Evolutionary conservation across 2,888 invertebrate species (phyloP), one percentile per base, ranked within the genome.

Genomic region (Disparrhopalites patrizii): DNA sequence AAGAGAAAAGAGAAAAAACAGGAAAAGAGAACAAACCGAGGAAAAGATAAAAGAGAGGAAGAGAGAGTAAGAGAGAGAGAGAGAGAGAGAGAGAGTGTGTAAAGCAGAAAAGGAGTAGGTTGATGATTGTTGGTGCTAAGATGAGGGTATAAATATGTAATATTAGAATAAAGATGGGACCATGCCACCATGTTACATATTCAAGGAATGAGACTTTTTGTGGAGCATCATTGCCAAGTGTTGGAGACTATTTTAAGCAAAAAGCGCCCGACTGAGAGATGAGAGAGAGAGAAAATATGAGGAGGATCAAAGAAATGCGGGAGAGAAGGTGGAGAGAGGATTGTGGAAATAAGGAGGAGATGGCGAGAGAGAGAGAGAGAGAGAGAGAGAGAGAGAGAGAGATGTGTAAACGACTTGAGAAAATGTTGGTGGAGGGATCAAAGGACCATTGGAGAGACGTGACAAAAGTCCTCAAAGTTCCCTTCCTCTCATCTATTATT

Each of bases 331-430:
- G 13, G 13, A 13, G 51, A 2, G 23, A 51, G 25, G 5, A 18
- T 25, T 23, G 25, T 20, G 25, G 25, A 18, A 23, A 51, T 25
- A 51, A 23, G 51, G 51, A 23, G 28, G 4, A 13, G 13, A 52
- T 23, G 20, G 20, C 13, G 3, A n/a, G 20, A 4, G 13, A 7
- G 15, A 43, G 15, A 43, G n/a, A n/a, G n/a, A n/a, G n/a, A n/a
- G n/a, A n/a, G n/a, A n/a, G n/a, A n/a, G n/a, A n/a, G n/a, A n/a
- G 4, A 31, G 50, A 52, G n/a, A n/a, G n/a, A n/a, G n/a, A n/a
- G n/a, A n/a, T n/a, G 61, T 66, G 66, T 66, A 66, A 66, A 66
- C 61, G 66, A 66, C 61, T 66, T 54, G 61, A 66, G 66, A 66
- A 66, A 66, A 66, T 66, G 66, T 61, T 61, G 40, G 31, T 66